Evolutionary conservation across 1,140 invertebrate genomes (phyloP).

Genomic region (Drosophila truncata): DNA sequence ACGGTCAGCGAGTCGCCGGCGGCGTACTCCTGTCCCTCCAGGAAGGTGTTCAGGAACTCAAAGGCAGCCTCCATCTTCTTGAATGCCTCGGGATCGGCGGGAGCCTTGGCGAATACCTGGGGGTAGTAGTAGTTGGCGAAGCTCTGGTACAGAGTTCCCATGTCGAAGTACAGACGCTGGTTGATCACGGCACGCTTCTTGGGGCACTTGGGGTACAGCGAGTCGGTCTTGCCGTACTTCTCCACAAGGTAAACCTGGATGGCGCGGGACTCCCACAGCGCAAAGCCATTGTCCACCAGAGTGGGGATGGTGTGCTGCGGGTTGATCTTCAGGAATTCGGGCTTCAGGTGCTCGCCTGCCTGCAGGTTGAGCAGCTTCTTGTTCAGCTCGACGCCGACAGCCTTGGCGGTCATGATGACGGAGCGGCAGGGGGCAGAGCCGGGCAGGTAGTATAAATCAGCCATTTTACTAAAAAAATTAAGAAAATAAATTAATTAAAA

Average conservation of each 20-base stretch:
- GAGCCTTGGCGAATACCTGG: slow-evolving; percentile 88
- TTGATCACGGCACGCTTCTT: slow-evolving; percentile 90
- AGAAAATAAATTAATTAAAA: not conserved
- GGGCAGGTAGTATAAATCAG: slow-evolving; percentile 89
- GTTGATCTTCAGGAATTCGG: slow-evolving; percentile 90
- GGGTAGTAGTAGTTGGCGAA: slow-evolving; percentile 90
- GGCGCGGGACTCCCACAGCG: slow-evolving; percentile 90
- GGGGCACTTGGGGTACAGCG: slow-evolving; percentile 89
- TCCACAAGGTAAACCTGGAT: slow-evolving; percentile 90
- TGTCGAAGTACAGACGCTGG: slow-evolving; percentile 91
- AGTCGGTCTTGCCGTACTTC: slow-evolving; percentile 89
- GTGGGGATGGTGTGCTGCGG: slow-evolving; percentile 89
- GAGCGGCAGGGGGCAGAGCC: slow-evolving; percentile 90
- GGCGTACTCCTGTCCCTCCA: slow-evolving; percentile 88
- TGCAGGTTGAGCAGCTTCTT: slow-evolving; percentile 89
- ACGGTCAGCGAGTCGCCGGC: slow-evolving; percentile 90
- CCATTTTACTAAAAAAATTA: slow-evolving; percentile 56
- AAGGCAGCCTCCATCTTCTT: slow-evolving; percentile 88
- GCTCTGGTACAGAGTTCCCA: slow-evolving; percentile 89
- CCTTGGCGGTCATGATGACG: slow-evolving; percentile 89
- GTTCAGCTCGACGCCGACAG: slow-evolving; percentile 90
- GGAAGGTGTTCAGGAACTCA: slow-evolving; percentile 89
- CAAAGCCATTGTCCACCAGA: slow-evolving; percentile 89
- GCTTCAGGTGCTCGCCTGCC: slow-evolving; percentile 88
- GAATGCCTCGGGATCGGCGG: slow-evolving; percentile 88